Evolutionary conservation across 2,113 vertebrate genomes (phyloP).

Genomic region (Struthio camelus): DNA sequence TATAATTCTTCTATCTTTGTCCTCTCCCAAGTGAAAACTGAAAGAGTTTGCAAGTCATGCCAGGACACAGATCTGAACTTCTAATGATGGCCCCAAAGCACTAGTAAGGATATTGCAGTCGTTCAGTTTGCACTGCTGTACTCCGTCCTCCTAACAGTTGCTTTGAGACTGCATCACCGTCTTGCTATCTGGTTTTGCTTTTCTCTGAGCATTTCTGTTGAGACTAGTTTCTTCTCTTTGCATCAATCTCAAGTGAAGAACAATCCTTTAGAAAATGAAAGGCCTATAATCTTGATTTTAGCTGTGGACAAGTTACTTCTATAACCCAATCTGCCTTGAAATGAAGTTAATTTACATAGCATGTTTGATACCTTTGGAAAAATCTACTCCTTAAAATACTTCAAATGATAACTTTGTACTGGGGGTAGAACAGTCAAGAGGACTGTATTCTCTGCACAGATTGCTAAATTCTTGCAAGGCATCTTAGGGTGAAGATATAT

Average conservation of each 20-base stretch:
- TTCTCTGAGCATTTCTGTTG: background rate
- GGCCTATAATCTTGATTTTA: background rate
- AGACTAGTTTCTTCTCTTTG: background rate
- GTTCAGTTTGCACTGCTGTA: background rate
- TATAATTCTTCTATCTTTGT: background rate
- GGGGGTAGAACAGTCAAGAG: background rate
- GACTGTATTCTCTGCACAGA: background rate
- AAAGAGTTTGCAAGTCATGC: background rate
- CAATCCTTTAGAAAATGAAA: background rate
- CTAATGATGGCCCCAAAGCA: background rate
- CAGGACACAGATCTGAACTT: background rate
- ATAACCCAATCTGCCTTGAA: background rate
- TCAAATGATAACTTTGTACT: background rate
- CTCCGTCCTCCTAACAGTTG: background rate
- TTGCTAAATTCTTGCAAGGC: background rate
- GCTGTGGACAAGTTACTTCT: background rate
- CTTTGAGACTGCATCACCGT: background rate
- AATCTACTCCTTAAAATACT: background rate
- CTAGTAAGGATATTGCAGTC: background rate
- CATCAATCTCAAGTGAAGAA: background rate
- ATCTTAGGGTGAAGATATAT: conserved; percentile 6
- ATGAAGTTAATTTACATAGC: background rate
- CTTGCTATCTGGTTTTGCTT: background rate
- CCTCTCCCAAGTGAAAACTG: background rate
- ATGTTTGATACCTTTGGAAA: background rate